Percentiles rank a stretch among this genome's conserved stretches.
Conservation (phyloP, 2,797 vertebrate genomes). For the Pelobates cultripes region DNA sequence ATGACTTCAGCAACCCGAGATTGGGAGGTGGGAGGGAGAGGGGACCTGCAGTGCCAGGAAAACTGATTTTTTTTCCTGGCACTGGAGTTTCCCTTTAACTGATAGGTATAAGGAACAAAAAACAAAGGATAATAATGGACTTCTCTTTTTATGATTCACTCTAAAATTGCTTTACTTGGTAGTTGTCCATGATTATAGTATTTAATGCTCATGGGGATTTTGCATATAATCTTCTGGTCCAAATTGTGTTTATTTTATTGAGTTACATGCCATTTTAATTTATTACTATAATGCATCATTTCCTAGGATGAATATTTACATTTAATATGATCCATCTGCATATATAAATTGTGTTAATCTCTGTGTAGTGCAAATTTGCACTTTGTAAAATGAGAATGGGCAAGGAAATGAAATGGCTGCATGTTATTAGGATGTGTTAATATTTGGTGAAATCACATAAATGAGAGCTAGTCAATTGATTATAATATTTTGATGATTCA, state of each 20-base stretch:
- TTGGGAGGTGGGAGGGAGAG: no score
- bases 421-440: neutral
- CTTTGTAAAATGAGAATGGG: neutral
- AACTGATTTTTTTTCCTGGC: no score
- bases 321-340: slow-evolving; percentile 30
- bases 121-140: slow-evolving; percentile 8
- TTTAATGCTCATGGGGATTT: slow-evolving; percentile 37
- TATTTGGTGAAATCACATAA: neutral
- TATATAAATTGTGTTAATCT: slow-evolving; percentile 26
- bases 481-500: neutral
- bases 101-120: neutral
- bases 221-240: slow-evolving; percentile 43
- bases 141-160: slow-evolving; percentile 36
- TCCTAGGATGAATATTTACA: slow-evolving; percentile 17
- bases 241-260: slow-evolving; percentile 43
- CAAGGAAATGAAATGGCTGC: neutral
- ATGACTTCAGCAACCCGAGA: no score
- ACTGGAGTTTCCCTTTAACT: neutral
- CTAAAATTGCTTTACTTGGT: slow-evolving; percentile 43
- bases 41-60: no score
- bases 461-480: neutral
- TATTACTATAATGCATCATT: neutral
- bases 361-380: slow-evolving; percentile 2
- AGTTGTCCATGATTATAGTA: slow-evolving; percentile 43
- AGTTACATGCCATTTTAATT: slow-evolving; percentile 13